A percentile compares a stretch with the other conserved stretches of the same genome.
These are phyloP conservation scores for Anthrax anthrax DNA, from an alignment of 2,888 invertebrate species.

Conservation along the genomic window DNA sequence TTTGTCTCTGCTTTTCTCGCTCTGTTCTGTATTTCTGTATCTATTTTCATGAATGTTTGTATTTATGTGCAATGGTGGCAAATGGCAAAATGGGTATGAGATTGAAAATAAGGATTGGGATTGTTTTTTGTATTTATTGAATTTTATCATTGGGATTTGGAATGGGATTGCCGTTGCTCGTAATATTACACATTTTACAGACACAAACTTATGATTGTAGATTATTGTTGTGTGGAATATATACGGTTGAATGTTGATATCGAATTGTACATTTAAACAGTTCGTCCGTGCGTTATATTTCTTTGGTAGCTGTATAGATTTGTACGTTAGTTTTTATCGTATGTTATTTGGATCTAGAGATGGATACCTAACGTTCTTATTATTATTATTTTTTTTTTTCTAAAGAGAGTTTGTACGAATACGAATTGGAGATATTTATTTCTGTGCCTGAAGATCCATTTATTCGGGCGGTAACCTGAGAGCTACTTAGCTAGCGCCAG, in stretches of 20 bases:
- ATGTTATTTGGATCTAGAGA: neutral
- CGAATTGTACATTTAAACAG: too few species aligned
- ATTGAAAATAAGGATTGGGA: neutral
- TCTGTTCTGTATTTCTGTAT: slow-evolving; percentile 5
- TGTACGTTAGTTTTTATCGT: neutral
- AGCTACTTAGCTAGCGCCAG: neutral
- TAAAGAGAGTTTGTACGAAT: neutral
- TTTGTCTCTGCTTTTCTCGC: slow-evolving; percentile 9
- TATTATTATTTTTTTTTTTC: neutral
- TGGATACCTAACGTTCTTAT: neutral
- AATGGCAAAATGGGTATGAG: neutral
- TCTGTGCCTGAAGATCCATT: slow-evolving; percentile 1
- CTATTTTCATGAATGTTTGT: neutral
- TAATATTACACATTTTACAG: too few species aligned
- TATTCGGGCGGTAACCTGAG: slow-evolving; percentile 8
- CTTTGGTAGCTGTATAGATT: neutral
- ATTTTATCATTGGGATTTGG: neutral
- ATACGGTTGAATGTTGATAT: too few species aligned
- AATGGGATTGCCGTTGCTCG: neutral
- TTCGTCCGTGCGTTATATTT: too few species aligned
- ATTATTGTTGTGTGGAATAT: too few species aligned
- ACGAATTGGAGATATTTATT: neutral
- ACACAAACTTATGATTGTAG: too few species aligned
- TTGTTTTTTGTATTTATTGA: neutral
- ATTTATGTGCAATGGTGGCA: neutral